Base-by-base conservation (phyloP, 2,888 invertebrate genomes). In the Drosophila acutilabella region DNA sequence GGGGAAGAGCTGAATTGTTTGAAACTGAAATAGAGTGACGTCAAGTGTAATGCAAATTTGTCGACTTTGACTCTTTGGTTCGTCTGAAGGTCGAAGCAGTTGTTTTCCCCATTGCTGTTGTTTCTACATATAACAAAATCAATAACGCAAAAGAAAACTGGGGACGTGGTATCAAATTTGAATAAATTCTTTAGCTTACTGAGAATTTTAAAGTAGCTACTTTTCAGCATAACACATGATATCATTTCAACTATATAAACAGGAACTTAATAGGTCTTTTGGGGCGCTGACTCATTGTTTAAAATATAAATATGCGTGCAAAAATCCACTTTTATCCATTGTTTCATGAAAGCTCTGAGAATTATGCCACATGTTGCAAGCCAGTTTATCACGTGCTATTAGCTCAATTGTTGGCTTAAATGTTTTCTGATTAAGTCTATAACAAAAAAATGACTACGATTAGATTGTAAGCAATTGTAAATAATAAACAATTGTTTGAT, bases 51-150 rank as follows among this genome's bases (percentile, higher is more conserved):
- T 54, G 67, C 45, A 56, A 33, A 52, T 45, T n/a, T 50, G 30
- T 61, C 36, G 44, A 59, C 64, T 79, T 69, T 81, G 84, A 81
- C 79, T 59, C 76, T 76, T 81, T 54, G 45, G 40, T 30, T 30
- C 20, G 59, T 45, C 36, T 79, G 77, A 81, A 81, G 81, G 85
- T 81, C 81, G 71, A 36, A 52, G 41, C 45, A 56, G 45, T 53
- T 51, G 54, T 48, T 54, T 44, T 56, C 11, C 44, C 33, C 33
- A 8, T 36, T 16, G 16, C n/a, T 54, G 5, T 10, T 16, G 14
- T 53, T 23, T 38, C 0, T 14, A 7, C 30, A 13, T 30, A 14
- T 14, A 23, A 16, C n/a, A 41, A 58, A 58, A 58, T 58, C 58
- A 41, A 58, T 58, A 58, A 30, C 30, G 30, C 36, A 36, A 47